phyloP scores from a whole-genome alignment of 2,888 invertebrate species.

The Eurytoma adleriae region DNA sequence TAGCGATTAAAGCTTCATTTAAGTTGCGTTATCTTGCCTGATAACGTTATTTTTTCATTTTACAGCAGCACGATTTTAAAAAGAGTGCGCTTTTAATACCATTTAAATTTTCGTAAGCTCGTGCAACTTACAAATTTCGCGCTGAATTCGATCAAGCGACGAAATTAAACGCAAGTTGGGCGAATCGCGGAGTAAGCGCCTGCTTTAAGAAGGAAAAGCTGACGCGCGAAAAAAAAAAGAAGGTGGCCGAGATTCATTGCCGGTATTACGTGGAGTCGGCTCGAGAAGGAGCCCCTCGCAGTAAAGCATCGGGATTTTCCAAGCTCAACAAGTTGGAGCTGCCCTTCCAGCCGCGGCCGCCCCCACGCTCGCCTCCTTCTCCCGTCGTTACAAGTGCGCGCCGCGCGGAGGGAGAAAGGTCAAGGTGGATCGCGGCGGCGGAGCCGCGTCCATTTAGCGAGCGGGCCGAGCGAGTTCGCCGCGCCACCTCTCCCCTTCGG shows the following conservation, averaged over 20 bases:
- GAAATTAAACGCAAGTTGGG: too few species aligned
- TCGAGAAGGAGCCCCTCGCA: not conserved
- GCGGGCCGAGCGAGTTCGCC: not conserved
- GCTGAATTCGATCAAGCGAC: too few species aligned
- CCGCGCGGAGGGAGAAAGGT: constrained; percentile 51
- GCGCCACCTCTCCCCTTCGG: not conserved
- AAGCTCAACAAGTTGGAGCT: constrained; percentile 55
- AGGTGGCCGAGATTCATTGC: constrained; percentile 44
- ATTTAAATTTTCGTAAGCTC: too few species aligned
- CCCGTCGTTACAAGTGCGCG: constrained; percentile 32
- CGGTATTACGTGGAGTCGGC: constrained; percentile 36
- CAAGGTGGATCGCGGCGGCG: constrained; percentile 50
- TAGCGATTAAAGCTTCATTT: too few species aligned
- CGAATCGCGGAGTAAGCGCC: not conserved
- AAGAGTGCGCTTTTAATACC: too few species aligned
- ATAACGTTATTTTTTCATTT: too few species aligned
- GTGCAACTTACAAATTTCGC: too few species aligned
- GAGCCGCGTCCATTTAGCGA: constrained; percentile 38
- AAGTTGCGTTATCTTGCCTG: too few species aligned
- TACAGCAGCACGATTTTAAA: too few species aligned
- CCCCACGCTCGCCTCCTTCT: constrained; percentile 3
- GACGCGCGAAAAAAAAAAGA: constrained; percentile 9
- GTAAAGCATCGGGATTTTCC: constrained; percentile 56
- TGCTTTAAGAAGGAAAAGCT: constrained; percentile 15
- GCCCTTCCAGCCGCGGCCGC: constrained; percentile 42